These are phyloP conservation scores for Sebastolobus alascanus DNA, from an alignment of 2,797 vertebrate genomes.

Conservation along the genomic window DNA sequence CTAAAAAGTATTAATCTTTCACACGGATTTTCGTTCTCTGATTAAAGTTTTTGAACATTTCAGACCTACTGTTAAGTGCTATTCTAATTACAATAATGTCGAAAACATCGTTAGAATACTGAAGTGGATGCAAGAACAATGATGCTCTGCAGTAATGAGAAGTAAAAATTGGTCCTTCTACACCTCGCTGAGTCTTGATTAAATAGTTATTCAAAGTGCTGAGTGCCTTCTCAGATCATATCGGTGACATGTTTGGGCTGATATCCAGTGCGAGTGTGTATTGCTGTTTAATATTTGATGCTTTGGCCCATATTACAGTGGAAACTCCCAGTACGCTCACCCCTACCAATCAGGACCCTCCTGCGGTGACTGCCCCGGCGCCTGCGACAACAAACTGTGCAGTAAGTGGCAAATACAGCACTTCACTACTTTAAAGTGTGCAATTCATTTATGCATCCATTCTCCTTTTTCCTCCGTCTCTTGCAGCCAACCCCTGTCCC, in stretches of 20 bases:
- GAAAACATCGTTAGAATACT: neutral
- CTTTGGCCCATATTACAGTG: conserved; percentile 76
- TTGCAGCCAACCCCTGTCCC: conserved; percentile 14
- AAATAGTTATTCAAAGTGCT: neutral
- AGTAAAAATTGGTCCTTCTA: neutral
- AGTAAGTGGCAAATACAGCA: conserved; percentile 65
- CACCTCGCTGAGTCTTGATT: neutral
- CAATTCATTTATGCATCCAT: neutral
- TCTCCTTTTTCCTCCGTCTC: neutral
- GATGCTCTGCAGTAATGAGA: conserved; percentile 7
- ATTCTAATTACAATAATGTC: neutral
- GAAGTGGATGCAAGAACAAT: neutral
- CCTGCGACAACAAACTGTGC: conserved; percentile 83
- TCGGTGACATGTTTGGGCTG: conserved; percentile 4
- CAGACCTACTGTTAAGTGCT: neutral
- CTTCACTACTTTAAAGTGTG: neutral
- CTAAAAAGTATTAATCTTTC: neutral
- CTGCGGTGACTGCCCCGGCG: conserved; percentile 81
- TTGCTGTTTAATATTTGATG: conserved; percentile 44
- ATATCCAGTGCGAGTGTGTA: neutral
- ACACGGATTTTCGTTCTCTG: neutral
- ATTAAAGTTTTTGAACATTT: neutral
- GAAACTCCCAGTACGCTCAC: conserved; percentile 65
- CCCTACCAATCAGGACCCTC: conserved; percentile 79
- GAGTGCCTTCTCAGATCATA: neutral